These are phyloP conservation scores for Nothoprocta pentlandii DNA, from an alignment of 2,113 vertebrate species.

Conservation along the genomic window DNA sequence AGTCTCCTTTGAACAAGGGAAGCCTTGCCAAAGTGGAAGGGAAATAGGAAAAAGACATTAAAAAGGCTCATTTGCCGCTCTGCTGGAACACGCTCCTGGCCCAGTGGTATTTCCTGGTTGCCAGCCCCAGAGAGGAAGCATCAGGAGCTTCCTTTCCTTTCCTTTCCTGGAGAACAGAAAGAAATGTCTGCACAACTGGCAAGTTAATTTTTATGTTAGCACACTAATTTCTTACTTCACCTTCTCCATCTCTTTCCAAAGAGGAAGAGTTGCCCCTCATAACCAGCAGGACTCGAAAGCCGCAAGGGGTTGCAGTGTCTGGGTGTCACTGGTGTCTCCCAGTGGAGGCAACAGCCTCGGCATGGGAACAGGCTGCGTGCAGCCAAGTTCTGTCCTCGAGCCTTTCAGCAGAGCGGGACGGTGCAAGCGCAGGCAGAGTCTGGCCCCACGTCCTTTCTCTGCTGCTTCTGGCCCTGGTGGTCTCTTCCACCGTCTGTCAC, in stretches of 20 bases:
- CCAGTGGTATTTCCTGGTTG: background rate
- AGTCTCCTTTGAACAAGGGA: background rate
- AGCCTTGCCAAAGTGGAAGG: background rate
- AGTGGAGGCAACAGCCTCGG: fast-evolving
- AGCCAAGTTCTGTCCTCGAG: background rate
- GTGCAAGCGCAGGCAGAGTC: background rate
- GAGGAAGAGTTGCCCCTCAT: background rate
- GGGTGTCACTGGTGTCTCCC: background rate
- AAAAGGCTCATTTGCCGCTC: background rate
- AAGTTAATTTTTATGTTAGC: background rate
- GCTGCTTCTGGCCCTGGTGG: background rate
- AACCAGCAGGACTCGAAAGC: background rate
- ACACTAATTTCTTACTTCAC: background rate
- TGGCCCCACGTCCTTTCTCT: background rate
- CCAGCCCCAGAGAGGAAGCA: background rate
- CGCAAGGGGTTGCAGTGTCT: fast-evolving
- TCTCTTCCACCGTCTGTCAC: fast-evolving
- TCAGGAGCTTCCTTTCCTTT: background rate
- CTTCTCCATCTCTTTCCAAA: background rate
- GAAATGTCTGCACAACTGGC: background rate
- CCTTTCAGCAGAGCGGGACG: background rate
- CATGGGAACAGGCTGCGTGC: background rate
- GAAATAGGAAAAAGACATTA: background rate
- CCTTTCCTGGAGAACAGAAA: background rate
- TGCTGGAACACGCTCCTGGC: background rate